These are phyloP conservation scores for Archips crataeganus DNA, from an alignment of 2,888 invertebrate genomes.

Conservation along the genomic window DNA sequence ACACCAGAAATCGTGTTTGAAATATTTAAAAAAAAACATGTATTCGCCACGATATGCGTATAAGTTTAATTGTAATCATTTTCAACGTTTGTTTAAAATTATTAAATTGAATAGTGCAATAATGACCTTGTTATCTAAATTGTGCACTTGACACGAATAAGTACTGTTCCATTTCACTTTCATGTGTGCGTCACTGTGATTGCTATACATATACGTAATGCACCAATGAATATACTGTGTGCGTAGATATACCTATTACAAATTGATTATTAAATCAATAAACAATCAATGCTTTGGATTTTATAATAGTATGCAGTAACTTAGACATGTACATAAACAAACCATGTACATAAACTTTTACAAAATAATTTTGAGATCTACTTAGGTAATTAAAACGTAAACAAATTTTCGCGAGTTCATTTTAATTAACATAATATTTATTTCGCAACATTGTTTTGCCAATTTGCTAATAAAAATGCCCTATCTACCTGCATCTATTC, in stretches of 20 bases:
- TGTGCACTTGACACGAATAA: conserved; percentile 84
- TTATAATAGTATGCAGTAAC: background rate
- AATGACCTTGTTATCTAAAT: conserved; percentile 84
- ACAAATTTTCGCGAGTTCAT: background rate
- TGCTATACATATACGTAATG: conserved; percentile 55
- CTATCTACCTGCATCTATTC: conserved; percentile 45
- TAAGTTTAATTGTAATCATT: conserved; percentile 45
- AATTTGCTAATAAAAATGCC: conserved; percentile 60
- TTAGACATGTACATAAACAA: too few species aligned
- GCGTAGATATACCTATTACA: conserved; percentile 1
- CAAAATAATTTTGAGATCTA: background rate
- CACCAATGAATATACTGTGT: conserved; percentile 32
- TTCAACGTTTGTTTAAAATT: conserved; percentile 40
- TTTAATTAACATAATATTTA: conserved; percentile 46
- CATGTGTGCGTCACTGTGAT: conserved; percentile 72
- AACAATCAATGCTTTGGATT: background rate
- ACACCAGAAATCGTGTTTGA: background rate
- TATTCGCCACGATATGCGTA: background rate
- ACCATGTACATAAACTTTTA: background rate
- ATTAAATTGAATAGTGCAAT: conserved; percentile 77
- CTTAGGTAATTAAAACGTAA: background rate
- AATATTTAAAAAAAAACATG: background rate
- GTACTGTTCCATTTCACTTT: conserved; percentile 83
- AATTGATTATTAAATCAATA: background rate
- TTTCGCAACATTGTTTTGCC: conserved; percentile 57